Conservation (phyloP, 2,888 invertebrate species). For the Leucophenga montana region DNA sequence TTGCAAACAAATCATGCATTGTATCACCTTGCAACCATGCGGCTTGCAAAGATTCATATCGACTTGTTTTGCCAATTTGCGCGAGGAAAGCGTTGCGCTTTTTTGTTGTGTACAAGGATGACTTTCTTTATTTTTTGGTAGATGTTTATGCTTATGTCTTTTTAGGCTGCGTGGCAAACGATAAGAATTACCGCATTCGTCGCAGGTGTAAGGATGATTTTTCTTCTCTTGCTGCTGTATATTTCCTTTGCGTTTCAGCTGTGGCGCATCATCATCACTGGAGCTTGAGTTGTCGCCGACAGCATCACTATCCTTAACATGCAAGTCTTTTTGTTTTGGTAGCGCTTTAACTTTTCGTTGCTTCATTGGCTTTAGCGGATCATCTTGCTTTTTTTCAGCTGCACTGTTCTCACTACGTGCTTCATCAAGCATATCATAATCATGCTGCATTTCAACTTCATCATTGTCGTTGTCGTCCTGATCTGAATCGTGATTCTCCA, state of each 20-base stretch:
- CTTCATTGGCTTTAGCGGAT: neutral
- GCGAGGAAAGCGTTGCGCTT: neutral
- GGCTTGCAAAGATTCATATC: slow-evolving; percentile 46
- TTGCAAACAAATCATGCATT: slow-evolving; percentile 58
- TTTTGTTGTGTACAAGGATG: slow-evolving; percentile 2
- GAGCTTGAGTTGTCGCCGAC: neutral
- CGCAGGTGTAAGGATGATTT: neutral
- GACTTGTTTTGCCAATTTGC: slow-evolving; percentile 13
- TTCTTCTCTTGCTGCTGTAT: neutral
- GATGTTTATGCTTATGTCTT: neutral
- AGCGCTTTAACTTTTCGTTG: neutral
- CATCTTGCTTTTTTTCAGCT: neutral
- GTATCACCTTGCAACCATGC: slow-evolving; percentile 47
- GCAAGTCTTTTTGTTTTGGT: neutral
- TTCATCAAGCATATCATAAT: no score
- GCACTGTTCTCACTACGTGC: neutral
- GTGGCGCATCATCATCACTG: slow-evolving; percentile 3
- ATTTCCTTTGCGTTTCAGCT: neutral
- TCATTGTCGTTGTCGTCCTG: neutral
- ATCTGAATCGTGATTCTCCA: neutral
- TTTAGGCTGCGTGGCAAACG: neutral
- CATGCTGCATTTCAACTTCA: neutral
- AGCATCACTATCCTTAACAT: neutral
- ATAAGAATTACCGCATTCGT: slow-evolving; percentile 11
- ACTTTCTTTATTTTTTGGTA: neutral